Percentiles rank a stretch among this genome's conserved stretches.
phyloP scores from a whole-genome alignment of 2,888 invertebrate genomes.

The Hirtodrosophila duncani region DNA sequence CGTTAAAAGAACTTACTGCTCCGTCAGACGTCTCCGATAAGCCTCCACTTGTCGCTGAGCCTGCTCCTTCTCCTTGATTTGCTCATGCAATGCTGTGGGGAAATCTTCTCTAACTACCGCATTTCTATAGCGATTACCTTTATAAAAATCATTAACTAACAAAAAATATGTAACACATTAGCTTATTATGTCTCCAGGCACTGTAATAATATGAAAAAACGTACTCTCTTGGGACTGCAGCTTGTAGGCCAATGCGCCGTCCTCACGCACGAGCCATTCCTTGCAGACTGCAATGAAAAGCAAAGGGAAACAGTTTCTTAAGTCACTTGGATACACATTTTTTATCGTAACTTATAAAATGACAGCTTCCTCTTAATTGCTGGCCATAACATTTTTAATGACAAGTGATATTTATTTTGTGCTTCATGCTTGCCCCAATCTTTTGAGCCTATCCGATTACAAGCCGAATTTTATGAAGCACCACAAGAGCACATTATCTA shows the following conservation, averaged over 20 bases:
- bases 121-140: conserved; percentile 86
- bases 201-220: conserved; percentile 55
- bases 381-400: conserved; percentile 46
- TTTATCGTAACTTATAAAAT: conserved; percentile 41
- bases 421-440: conserved; percentile 18
- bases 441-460: conserved; percentile 49
- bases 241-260: conserved; percentile 88
- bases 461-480: conserved; percentile 52
- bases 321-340: conserved; percentile 46
- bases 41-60: conserved; percentile 83
- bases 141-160: conserved; percentile 86
- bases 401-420: conserved; percentile 42
- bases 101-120: conserved; percentile 88
- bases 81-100: conserved; percentile 86
- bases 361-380: conserved; percentile 31
- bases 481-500: conserved; percentile 33
- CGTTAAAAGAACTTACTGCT: conserved; percentile 81
- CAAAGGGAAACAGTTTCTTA: conserved; percentile 17
- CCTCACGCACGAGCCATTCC: conserved; percentile 91
- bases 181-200: conserved; percentile 1
- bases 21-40: conserved; percentile 78
- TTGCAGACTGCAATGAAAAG: conserved; percentile 82
- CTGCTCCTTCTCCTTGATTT: conserved; percentile 83
- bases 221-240: conserved; percentile 90
- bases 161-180: neutral